Conservation (phyloP, 2,888 invertebrate species). For the Folsomia manolachei region DNA sequence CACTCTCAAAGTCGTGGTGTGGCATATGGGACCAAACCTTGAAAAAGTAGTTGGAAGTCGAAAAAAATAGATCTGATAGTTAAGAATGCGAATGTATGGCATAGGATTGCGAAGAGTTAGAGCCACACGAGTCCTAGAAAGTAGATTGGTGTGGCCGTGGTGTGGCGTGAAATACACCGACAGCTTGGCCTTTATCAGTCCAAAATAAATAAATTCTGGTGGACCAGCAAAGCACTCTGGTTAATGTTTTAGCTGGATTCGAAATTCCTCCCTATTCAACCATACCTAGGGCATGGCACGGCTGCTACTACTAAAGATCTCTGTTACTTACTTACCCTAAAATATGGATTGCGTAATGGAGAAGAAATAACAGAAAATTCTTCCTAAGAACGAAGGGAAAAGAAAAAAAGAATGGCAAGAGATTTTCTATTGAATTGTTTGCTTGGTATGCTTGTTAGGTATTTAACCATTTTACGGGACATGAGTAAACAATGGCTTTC, state of each 20-base stretch:
- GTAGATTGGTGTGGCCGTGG: not conserved
- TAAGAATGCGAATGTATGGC: not conserved
- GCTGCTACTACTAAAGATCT: too few relatives aligned
- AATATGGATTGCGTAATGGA: not conserved
- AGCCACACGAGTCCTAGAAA: not conserved
- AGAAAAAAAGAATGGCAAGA: too few relatives aligned
- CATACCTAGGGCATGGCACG: not conserved
- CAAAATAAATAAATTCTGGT: constrained; percentile 26
- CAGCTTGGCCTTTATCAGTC: constrained; percentile 27
- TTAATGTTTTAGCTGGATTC: constrained; percentile 1
- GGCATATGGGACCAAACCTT: constrained; percentile 16
- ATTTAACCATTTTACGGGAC: too few relatives aligned
- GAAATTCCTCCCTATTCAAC: not conserved
- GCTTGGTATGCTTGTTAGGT: too few relatives aligned
- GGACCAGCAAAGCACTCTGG: not conserved
- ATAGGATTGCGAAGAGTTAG: not conserved
- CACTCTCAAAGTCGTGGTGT: too few relatives aligned
- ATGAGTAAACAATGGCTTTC: too few relatives aligned
- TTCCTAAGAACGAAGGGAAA: too few relatives aligned
- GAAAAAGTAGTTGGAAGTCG: not conserved
- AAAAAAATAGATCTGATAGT: constrained; percentile 1
- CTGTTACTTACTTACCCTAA: too few relatives aligned
- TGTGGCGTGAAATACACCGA: constrained; percentile 23
- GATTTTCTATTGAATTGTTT: too few relatives aligned
- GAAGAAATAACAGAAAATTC: not conserved